phyloP scores from a whole-genome alignment of 2,888 invertebrate genomes.

The Drosophila nigritarsus region DNA sequence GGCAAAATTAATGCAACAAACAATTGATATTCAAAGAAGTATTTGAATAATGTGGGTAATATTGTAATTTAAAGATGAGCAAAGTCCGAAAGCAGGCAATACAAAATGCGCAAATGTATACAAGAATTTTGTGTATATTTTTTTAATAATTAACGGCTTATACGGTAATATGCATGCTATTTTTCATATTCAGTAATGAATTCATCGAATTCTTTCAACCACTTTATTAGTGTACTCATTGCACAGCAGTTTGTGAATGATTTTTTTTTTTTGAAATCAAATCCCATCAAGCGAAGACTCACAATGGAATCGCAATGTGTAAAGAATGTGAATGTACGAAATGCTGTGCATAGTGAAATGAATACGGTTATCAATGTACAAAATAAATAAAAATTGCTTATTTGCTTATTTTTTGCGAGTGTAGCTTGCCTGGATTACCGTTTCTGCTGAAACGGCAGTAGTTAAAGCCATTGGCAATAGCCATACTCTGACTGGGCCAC shows the following conservation, averaged over 20 bases:
- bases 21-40: background rate
- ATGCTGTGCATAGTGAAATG: background rate
- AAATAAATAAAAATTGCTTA: too few relatives aligned
- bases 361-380: background rate
- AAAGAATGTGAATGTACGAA: background rate
- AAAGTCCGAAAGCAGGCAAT: too few relatives aligned
- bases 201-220: background rate
- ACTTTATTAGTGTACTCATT: background rate
- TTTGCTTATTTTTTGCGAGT: background rate
- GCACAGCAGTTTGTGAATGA: background rate
- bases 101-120: background rate
- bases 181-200: too few relatives aligned
- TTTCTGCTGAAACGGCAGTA: constrained; percentile 53
- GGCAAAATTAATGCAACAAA: background rate
- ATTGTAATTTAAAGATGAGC: too few relatives aligned
- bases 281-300: background rate
- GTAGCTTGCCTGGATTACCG: constrained; percentile 38
- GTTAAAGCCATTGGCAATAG: constrained; percentile 43
- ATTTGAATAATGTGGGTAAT: too few relatives aligned
- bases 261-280: background rate
- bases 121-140: background rate
- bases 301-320: background rate
- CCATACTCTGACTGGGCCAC: constrained; percentile 31
- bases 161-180: too few relatives aligned
- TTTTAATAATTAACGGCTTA: background rate